Percentiles rank a stretch among this genome's conserved stretches.
These are phyloP conservation scores for Craseonycteris thonglongyai DNA, from an alignment of 2,113 vertebrate genomes.

Conservation along the genomic window DNA sequence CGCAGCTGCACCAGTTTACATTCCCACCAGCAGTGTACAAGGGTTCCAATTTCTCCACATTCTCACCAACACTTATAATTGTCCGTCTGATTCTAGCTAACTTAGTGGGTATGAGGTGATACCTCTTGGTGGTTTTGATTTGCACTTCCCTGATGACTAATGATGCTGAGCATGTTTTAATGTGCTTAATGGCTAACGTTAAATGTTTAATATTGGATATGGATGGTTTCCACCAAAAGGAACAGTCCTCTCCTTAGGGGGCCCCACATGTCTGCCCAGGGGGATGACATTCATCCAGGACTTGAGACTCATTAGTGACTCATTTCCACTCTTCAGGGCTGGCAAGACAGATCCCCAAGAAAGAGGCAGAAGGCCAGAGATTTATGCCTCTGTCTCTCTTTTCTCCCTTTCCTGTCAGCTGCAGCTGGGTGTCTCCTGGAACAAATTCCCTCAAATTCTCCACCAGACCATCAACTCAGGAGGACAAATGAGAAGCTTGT, in stretches of 20 bases:
- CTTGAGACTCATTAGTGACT: conserved; percentile 53
- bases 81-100: neutral
- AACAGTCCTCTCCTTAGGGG: neutral
- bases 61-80: conserved; percentile 34
- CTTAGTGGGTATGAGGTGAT: neutral
- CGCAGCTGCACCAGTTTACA: neutral
- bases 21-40: neutral
- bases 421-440: conserved; percentile 62
- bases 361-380: conserved; percentile 26
- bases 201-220: conserved; percentile 11
- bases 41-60: neutral
- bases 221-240: conserved; percentile 5
- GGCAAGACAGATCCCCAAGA: conserved; percentile 9
- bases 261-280: neutral
- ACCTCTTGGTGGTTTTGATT: conserved; percentile 20
- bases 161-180: neutral
- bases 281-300: neutral
- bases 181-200: neutral
- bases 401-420: conserved; percentile 63
- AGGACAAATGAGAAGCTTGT: conserved; percentile 32
- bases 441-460: conserved; percentile 60
- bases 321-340: conserved; percentile 27
- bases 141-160: conserved; percentile 13
- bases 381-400: conserved; percentile 20
- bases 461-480: conserved; percentile 69